A percentile compares a stretch with the other conserved stretches of the same genome.
phyloP scores from a whole-genome alignment of 1,140 invertebrate species.

The Triops longicaudatus region DNA sequence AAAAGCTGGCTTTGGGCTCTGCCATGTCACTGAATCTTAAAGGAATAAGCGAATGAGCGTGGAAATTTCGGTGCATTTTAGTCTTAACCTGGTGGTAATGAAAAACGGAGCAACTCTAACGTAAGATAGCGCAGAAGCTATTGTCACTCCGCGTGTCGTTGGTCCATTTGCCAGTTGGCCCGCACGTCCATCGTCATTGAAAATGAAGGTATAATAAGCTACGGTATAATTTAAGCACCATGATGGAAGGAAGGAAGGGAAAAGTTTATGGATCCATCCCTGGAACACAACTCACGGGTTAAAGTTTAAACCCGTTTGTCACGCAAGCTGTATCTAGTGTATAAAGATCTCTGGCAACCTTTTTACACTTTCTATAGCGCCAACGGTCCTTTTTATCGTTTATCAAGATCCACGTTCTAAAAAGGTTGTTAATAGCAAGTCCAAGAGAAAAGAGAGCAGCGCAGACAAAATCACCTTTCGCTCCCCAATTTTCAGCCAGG shows the following conservation, averaged over 20 bases:
- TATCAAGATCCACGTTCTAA: slow-evolving; percentile 15
- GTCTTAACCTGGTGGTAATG: not conserved
- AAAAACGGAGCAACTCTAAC: not conserved
- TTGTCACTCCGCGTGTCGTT: not conserved
- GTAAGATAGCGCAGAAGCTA: not conserved
- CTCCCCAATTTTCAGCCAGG: not conserved
- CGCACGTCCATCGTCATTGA: not conserved
- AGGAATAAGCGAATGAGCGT: not conserved
- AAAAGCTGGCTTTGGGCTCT: not conserved
- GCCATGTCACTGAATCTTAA: not conserved
- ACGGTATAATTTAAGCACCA: slow-evolving; percentile 12
- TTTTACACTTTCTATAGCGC: too few relatives aligned
- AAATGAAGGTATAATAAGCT: slow-evolving; percentile 9
- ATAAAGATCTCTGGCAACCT: too few relatives aligned
- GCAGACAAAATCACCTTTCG: not conserved
- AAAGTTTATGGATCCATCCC: not conserved
- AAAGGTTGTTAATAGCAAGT: not conserved
- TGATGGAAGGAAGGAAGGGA: not conserved
- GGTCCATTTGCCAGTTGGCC: not conserved
- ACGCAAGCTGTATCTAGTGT: not conserved
- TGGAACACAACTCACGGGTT: not conserved
- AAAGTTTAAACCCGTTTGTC: slow-evolving; percentile 15
- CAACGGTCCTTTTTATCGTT: not conserved
- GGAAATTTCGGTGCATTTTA: not conserved
- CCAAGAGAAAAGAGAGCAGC: not conserved